phyloP scores from a whole-genome alignment of 2,797 vertebrate genomes.

The Anomalospiza imberbis region DNA sequence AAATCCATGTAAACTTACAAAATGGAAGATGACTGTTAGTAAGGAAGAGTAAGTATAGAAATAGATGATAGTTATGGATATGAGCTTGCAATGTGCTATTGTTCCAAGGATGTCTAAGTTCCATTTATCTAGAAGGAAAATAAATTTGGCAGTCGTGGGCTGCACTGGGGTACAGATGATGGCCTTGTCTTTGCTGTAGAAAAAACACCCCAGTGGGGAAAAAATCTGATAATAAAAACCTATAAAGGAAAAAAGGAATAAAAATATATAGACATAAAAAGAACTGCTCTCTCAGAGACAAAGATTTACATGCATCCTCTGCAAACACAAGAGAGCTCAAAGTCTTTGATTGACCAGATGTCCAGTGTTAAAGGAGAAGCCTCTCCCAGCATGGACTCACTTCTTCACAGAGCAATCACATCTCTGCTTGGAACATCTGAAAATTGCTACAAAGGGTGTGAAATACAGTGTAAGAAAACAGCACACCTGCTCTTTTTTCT shows the following conservation, averaged over 20 bases:
- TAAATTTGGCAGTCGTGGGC: neutral
- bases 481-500: neutral
- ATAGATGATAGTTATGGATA: neutral
- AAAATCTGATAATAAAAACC: neutral
- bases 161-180: neutral
- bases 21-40: neutral
- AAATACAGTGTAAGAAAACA: neutral
- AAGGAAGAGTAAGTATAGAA: neutral
- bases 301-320: neutral
- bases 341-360: neutral
- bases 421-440: neutral
- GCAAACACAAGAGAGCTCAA: neutral
- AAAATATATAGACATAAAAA: neutral
- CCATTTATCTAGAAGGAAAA: neutral
- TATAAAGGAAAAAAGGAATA: neutral
- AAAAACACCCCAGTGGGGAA: neutral
- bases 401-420: neutral
- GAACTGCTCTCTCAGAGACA: neutral
- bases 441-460: neutral
- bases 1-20: neutral
- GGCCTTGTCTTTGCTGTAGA: neutral
- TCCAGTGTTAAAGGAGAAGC: neutral
- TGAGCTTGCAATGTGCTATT: conserved; percentile 42
- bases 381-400: neutral
- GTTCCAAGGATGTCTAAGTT: neutral